Conservation (phyloP, 2,113 vertebrate genomes). For the Suncus etruscus region DNA sequence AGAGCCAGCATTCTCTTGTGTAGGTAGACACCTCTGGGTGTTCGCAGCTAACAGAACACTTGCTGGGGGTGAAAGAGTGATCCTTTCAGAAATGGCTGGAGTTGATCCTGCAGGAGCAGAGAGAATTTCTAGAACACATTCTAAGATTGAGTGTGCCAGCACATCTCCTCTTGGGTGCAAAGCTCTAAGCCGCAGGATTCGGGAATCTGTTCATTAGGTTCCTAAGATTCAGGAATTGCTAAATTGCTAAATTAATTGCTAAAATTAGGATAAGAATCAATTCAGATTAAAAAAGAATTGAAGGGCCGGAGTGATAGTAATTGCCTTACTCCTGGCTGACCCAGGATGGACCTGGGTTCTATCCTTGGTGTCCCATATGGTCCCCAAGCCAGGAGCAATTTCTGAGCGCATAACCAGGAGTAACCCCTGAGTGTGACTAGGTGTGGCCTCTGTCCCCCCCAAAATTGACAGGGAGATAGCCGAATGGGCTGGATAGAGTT, state of each 20-base stretch:
- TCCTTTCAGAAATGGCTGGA: not conserved
- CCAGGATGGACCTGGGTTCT: too few relatives aligned
- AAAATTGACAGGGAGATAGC: too few relatives aligned
- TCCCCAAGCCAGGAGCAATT: too few relatives aligned
- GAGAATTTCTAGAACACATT: not conserved
- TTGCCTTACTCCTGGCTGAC: too few relatives aligned
- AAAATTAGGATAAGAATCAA: constrained; percentile 24
- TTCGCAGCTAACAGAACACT: too few relatives aligned
- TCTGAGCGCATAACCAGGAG: too few relatives aligned
- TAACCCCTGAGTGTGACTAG: too few relatives aligned
- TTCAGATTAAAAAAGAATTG: constrained; percentile 17
- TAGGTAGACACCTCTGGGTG: not conserved
- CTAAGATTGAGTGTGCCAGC: not conserved
- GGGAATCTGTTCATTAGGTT: not conserved
- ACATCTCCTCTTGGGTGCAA: not conserved
- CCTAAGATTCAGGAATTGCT: not conserved
- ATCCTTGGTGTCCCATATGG: too few relatives aligned
- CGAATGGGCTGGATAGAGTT: too few relatives aligned
- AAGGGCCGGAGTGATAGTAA: too few relatives aligned
- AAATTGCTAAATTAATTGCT: not conserved
- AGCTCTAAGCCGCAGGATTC: not conserved
- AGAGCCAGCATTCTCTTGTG: not conserved
- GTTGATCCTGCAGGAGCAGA: not conserved
- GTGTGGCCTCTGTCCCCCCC: too few relatives aligned
- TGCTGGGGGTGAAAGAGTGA: not conserved